Base-by-base conservation (phyloP, 2,888 invertebrate genomes). In the Cylindroiulus punctatus region DNA sequence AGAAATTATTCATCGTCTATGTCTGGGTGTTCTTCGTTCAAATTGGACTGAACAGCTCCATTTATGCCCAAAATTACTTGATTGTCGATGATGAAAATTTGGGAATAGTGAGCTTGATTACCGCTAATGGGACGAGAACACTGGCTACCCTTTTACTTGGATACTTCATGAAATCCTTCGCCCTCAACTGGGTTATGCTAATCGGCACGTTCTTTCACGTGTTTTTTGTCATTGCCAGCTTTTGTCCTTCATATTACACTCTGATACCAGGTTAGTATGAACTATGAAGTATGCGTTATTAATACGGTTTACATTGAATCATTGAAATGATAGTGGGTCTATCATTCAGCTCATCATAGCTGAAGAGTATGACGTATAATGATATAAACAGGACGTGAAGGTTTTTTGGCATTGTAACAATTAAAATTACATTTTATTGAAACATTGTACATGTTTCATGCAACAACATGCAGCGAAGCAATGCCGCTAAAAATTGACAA, bases 131-230 rank as follows among this genome's bases (percentile, higher is more conserved):
- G 10, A 83, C 36, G 10, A 83, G 83, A 22, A 83, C 83, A 36
- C 8, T 83, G 19, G 40, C 40, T 12, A 83, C 83, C 5, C 83
- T 83, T 83, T 40, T 83, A 12, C 83, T 83, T 22, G 83, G 83
- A 1, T 83, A 83, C 42, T 40, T 83, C n/a, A 42, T 83, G 36
- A 42, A 7, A 22, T 42, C 36, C n/a, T 42, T 83, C n/a, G 40
- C 83, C 19, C 83, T 83, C 36, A 83, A 40, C 12, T 83, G 83
- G 83, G 83, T 83, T 36, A 83, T 83, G 83, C n/a, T 83, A 83
- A 42, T 83, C 12, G 83, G 83, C 42, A 42, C 83, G n/a, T 83
- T 83, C 36, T 36, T 83, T 8, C 83, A 83, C 36, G 83, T 83
- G 10, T 83, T 83, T 83, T 42, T 42, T 42, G 83, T 83, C 36